Base-by-base conservation (phyloP, 1,140 invertebrate species). In the Penaeus indicus region DNA sequence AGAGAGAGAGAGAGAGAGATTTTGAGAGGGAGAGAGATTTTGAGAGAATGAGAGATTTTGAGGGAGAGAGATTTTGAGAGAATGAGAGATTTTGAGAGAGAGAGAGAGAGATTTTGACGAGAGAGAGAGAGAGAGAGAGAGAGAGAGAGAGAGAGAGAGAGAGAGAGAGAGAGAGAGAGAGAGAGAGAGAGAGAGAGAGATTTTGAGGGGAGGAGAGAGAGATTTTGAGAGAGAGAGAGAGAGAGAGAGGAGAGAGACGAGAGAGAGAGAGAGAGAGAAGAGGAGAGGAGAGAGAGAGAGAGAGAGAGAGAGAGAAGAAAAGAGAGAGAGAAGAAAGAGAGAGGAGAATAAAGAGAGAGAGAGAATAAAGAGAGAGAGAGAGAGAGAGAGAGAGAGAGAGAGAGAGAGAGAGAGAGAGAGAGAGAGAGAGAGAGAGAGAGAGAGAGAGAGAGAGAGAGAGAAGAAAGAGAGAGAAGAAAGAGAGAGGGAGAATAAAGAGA, bases 61-160 rank as follows among this genome's bases (percentile, higher is more conserved):
- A n/a, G n/a, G n/a, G 72, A 77, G 72, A 38, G 72, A 38, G 72
- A 38, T n/a, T n/a, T n/a, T n/a, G 72, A 42, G 75, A 18, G 75
- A 42, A 11, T 21, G 27, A 1, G 18, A 47, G 47, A 47, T n/a
- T n/a, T n/a, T n/a, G 4, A 4, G 4, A 47, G 4, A 47, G 47
- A 47, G 13, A 54, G 38, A 25, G 1, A 47, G 13, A 42, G 18
- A 47, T n/a, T n/a, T n/a, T n/a, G 27, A 21, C 16, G n/a, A 25
- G 18, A 32, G 25, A 47, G 54, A 16, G 7, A 27, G 42, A 77
- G n/a, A n/a, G n/a, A n/a, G 5, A 38, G 5, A 38, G 5, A 38
- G 5, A 38, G 5, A 1, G 38, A 38, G 38, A 38, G 5, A 5
- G 5, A 5, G 5, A 38, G 5, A 1, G 5, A 38, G 5, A 38